Evolutionary conservation across 2,888 invertebrate genomes (phyloP).

Genomic region (Netelia fuscicornis): DNA sequence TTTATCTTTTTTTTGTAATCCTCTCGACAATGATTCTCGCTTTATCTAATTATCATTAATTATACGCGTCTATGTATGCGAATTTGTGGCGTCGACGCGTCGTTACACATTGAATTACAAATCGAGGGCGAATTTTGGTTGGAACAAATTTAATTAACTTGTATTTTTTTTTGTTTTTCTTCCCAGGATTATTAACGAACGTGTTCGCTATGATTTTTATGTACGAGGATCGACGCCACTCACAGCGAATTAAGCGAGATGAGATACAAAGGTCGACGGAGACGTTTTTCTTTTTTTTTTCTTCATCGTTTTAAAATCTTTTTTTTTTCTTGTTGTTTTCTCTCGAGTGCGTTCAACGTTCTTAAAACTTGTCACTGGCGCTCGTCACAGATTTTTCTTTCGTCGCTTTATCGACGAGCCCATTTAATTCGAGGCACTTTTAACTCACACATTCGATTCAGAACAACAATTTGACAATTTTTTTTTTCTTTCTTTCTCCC

Average conservation of each 20-base stretch:
- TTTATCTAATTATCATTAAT: no score
- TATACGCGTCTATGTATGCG: no score
- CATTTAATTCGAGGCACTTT: not conserved
- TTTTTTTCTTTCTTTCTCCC: not conserved
- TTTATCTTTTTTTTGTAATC: not conserved
- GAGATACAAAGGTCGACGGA: no score
- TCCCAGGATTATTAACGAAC: no score
- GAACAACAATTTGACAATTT: conserved; percentile 29
- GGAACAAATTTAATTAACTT: not conserved
- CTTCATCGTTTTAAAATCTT: not conserved
- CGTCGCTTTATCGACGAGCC: not conserved
- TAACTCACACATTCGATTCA: not conserved
- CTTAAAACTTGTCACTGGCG: not conserved
- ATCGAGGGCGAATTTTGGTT: no score
- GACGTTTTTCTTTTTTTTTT: not conserved
- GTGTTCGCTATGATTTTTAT: no score
- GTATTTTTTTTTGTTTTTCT: not conserved
- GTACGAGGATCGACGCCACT: conserved; percentile 34
- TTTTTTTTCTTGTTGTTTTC: not conserved
- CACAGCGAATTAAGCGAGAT: conserved; percentile 22
- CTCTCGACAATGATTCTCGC: not conserved
- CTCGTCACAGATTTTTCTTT: not conserved
- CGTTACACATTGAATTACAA: no score
- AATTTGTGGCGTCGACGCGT: no score
- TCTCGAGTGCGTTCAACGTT: conserved; percentile 58